Percentiles rank a stretch among this genome's conserved stretches.
Conservation (phyloP, 2,888 invertebrate genomes). For the Leptinotarsa juncta region DNA sequence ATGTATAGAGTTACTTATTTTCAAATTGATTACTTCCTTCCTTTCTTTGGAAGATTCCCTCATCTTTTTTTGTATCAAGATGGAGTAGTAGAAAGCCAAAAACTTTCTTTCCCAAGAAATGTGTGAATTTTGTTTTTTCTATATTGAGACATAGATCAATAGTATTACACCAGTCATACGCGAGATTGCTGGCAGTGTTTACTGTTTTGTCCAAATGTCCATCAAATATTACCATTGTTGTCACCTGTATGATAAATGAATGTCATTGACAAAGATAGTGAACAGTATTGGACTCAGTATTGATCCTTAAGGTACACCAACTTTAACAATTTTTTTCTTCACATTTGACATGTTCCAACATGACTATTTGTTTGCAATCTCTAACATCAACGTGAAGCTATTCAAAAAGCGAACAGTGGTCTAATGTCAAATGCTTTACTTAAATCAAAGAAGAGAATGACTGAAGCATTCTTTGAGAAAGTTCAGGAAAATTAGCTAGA, state of each 20-base stretch:
- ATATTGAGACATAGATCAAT: conserved; percentile 5
- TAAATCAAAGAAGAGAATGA: too few relatives aligned
- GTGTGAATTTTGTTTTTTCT: conserved; percentile 18
- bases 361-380: conserved; percentile 20
- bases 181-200: conserved; percentile 13
- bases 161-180: conserved; percentile 14
- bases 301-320: conserved; percentile 10
- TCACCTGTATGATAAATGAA: conserved; percentile 16
- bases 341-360: conserved; percentile 13
- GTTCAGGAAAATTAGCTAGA: too few relatives aligned
- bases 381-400: conserved; percentile 20
- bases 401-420: background rate
- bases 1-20: too few relatives aligned
- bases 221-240: conserved; percentile 12
- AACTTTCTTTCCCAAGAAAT: too few relatives aligned
- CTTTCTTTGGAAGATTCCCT: too few relatives aligned
- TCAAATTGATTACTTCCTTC: too few relatives aligned
- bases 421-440: too few relatives aligned
- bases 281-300: conserved; percentile 21
- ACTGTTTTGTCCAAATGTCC: conserved; percentile 12
- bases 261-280: conserved; percentile 21
- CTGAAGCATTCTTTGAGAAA: too few relatives aligned
- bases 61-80: too few relatives aligned
- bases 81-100: too few relatives aligned
- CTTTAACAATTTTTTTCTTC: conserved; percentile 15